Percentiles rank a stretch among this genome's conserved stretches.
These are phyloP conservation scores for Phalacrocorax pelagicus DNA, from an alignment of 2,113 vertebrate species.

Conservation along the genomic window DNA sequence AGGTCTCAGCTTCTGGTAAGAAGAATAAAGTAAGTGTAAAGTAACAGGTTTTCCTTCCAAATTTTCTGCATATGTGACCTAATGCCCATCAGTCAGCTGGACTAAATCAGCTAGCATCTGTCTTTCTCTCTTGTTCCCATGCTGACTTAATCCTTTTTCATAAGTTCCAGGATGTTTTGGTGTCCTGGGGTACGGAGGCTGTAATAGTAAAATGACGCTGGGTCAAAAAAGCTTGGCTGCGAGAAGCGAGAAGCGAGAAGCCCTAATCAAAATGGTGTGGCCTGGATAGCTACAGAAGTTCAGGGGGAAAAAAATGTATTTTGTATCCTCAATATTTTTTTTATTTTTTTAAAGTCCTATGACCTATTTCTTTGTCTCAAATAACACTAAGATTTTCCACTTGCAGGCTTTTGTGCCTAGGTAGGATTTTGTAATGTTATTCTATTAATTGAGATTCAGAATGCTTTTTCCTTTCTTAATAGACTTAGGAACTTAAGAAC, in stretches of 20 bases:
- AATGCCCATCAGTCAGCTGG: neutral
- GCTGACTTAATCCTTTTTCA: neutral
- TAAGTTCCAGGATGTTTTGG: neutral
- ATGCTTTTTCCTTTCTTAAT: neutral
- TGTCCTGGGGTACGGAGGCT: neutral
- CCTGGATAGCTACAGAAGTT: slow-evolving; percentile 1
- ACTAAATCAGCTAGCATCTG: neutral
- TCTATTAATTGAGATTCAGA: neutral
- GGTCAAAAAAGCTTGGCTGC: neutral
- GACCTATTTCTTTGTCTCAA: slow-evolving; percentile 31
- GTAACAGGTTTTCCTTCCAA: neutral
- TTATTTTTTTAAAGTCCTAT: neutral
- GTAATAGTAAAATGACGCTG: neutral
- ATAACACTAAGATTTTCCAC: neutral
- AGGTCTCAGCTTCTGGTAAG: neutral
- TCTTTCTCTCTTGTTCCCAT: neutral
- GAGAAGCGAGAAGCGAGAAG: no score
- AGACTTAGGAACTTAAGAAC: neutral
- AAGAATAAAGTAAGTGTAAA: neutral
- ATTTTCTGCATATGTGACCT: neutral
- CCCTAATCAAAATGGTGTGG: neutral
- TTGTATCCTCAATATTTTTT: neutral
- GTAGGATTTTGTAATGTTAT: neutral
- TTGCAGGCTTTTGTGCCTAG: neutral
- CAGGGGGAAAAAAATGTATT: neutral